Evolutionary conservation across 2,113 vertebrate genomes (phyloP), one percentile per base, ranked within the genome.

Genomic region (Calidris pugnax): DNA sequence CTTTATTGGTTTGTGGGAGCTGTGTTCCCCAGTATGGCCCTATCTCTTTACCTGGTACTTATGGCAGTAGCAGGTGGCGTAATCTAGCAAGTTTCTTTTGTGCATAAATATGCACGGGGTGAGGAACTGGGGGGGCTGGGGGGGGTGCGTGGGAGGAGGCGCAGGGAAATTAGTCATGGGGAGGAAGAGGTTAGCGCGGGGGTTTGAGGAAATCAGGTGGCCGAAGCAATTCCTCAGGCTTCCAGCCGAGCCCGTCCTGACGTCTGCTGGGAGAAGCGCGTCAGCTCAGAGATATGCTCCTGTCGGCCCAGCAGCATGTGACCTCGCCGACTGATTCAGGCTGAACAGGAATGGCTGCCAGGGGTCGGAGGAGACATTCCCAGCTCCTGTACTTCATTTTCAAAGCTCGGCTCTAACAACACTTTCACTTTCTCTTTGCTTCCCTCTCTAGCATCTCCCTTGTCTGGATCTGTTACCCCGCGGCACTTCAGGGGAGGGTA

Each of bases 111-210:
- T 33, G 83, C 35, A 60, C 1, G 0, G 68, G 63, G 63, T 59
- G 47, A 92, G 93, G 85, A 90, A 73, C 85, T 33, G 33, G 33
- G 75, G 64, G 55, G 18, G 51, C 12, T 13, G 24, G 51, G 28
- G 55, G 3, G 41, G 5, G 35, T 35, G 66, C 3, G 60, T 77
- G 83, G 76, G 91, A 95, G 79, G 64, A 85, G 90, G 72, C n/a
- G n/a, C 75, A 59, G 82, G 90, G 75, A 91, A 93, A 84, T 97
- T 96, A 96, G 60, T 96, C 94, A 97, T 76, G 39, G 69, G 72
- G 83, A 95, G 94, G 88, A 95, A 95, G 92, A 95, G 90, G 92
- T 90, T 94, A 90, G 88, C 5, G 24, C 0, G 22, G 69, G 83
- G 90, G 72, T 1, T 59, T 86, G 88, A 92, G 85, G 95, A 93